Percentiles rank a stretch among this genome's conserved stretches.
phyloP scores from a whole-genome alignment of 2,797 vertebrate genomes.

The Fratercula arctica region DNA sequence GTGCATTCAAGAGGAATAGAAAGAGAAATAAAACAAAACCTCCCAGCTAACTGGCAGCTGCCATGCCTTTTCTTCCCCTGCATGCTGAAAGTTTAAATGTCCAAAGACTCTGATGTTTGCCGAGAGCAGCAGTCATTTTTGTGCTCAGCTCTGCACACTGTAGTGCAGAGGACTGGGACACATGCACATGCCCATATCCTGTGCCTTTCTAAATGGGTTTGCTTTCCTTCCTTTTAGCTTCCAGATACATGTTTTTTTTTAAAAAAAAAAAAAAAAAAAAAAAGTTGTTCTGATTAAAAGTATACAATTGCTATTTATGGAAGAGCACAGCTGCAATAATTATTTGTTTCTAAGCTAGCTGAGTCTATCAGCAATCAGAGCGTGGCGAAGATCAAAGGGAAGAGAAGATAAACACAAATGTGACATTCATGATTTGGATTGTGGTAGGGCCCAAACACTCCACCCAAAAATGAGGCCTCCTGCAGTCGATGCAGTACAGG shows the following conservation, averaged over 20 bases:
- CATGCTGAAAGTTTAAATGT: slow-evolving; percentile 6
- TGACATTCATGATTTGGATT: background rate
- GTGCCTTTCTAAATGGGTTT: background rate
- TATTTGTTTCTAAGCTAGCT: slow-evolving; percentile 13
- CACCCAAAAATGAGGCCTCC: background rate
- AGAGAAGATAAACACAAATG: background rate
- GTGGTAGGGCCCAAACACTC: background rate
- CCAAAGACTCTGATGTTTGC: slow-evolving; percentile 29
- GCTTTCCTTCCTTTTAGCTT: background rate
- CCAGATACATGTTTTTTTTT: accelerated
- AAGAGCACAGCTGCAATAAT: background rate
- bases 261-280: background rate
- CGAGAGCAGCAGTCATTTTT: background rate
- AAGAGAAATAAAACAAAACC: slow-evolving; percentile 51
- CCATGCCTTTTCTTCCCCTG: slow-evolving; percentile 20
- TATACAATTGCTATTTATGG: slow-evolving; percentile 14
- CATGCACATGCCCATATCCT: background rate
- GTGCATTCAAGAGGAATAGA: background rate
- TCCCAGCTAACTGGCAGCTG: background rate
- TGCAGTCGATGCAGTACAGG: background rate
- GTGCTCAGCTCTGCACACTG: background rate
- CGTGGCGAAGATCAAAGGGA: slow-evolving; percentile 37
- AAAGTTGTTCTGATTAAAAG: background rate
- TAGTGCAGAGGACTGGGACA: background rate
- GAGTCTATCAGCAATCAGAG: slow-evolving; percentile 15